A percentile compares a stretch with the other conserved stretches of the same genome.
These are phyloP conservation scores for Cephus runcator DNA, from an alignment of 2,888 invertebrate species.

Conservation along the genomic window DNA sequence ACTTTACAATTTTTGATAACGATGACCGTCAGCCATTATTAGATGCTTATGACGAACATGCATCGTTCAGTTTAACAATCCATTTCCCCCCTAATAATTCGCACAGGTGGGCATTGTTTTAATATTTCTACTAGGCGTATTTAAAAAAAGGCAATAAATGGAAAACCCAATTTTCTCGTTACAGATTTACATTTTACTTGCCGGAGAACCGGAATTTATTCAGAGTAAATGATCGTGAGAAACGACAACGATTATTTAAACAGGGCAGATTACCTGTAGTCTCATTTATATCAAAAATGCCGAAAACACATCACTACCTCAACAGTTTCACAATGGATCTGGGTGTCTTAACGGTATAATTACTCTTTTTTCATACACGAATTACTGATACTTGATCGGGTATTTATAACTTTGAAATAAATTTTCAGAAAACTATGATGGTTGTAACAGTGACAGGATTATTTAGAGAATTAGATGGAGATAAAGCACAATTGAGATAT, in stretches of 20 bases:
- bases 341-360: slow-evolving; percentile 74
- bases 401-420: background rate
- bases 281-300: slow-evolving; percentile 81
- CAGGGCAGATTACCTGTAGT: slow-evolving; percentile 80
- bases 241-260: slow-evolving; percentile 73
- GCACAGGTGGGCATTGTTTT: slow-evolving; percentile 12
- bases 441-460: slow-evolving; percentile 84
- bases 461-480: slow-evolving; percentile 76
- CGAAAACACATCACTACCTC: slow-evolving; percentile 84
- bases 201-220: slow-evolving; percentile 75
- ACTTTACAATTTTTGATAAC: slow-evolving; percentile 82
- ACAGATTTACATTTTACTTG: slow-evolving; percentile 70
- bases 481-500: slow-evolving; percentile 68
- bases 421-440: slow-evolving; percentile 74
- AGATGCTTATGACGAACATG: slow-evolving; percentile 87
- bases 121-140: background rate
- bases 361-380: background rate
- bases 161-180: slow-evolving; percentile 32
- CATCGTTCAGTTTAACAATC: slow-evolving; percentile 71
- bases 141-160: background rate
- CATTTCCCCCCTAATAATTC: slow-evolving; percentile 9
- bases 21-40: slow-evolving; percentile 77
- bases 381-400: background rate
- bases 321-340: slow-evolving; percentile 88
- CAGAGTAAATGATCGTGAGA: slow-evolving; percentile 71